phyloP scores from a whole-genome alignment of 2,797 vertebrate genomes.

The Notoglanidium macrostoma region DNA sequence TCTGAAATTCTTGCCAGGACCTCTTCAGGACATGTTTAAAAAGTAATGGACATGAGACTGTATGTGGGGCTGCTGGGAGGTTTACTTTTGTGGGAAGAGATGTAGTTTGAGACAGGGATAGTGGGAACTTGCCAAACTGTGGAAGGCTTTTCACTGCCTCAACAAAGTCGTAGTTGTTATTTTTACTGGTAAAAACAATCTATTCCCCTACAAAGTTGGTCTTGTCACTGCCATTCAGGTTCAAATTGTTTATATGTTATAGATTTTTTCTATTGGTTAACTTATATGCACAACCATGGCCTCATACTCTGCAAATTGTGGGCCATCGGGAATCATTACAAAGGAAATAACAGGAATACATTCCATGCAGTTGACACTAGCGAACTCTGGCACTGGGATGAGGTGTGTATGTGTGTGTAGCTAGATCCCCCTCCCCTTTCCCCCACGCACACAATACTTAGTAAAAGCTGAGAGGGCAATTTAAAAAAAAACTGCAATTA shows the following conservation, averaged over 20 bases:
- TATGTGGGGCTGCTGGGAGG: conserved; percentile 42
- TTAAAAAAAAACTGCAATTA: conserved; percentile 50
- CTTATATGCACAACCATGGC: conserved; percentile 50
- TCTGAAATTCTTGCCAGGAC: conserved; percentile 96
- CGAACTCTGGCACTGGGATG: conserved; percentile 25
- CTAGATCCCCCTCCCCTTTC: neutral
- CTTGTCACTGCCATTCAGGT: conserved; percentile 63
- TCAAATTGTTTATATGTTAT: conserved; percentile 58
- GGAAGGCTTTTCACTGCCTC: conserved; percentile 79
- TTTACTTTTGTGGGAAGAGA: conserved; percentile 33
- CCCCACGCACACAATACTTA: neutral
- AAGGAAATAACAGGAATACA: conserved; percentile 30
- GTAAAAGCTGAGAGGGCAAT: conserved; percentile 13
- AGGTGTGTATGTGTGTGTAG: neutral
- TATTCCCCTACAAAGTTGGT: conserved; percentile 55
- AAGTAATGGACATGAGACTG: conserved; percentile 79
- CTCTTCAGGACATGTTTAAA: conserved; percentile 99
- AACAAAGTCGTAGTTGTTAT: conserved; percentile 61
- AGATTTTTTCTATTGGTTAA: conserved; percentile 52
- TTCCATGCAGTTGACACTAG: conserved; percentile 39
- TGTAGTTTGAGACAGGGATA: conserved; percentile 28
- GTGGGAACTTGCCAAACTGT: conserved; percentile 64
- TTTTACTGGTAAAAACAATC: conserved; percentile 67
- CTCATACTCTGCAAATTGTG: conserved; percentile 40
- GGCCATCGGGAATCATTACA: conserved; percentile 36